Evolutionary conservation across 1,140 invertebrate genomes (phyloP), one percentile per base, ranked within the genome.

Genomic region (Zaprionus capensis): DNA sequence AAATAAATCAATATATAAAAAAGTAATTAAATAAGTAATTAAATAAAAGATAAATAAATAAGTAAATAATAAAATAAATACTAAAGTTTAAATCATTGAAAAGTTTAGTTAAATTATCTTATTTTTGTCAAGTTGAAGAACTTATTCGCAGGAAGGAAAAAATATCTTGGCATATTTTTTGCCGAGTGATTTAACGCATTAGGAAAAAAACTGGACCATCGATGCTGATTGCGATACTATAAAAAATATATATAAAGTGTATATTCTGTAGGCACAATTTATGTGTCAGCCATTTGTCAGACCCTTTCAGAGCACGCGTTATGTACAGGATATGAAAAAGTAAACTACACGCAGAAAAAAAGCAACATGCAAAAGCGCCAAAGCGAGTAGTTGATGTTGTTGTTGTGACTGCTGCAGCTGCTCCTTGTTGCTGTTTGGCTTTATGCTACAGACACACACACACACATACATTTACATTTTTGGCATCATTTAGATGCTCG

Each of bases 401-500:
- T 53, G 28, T 59, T 66, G 65, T 46, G 61, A 46, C 51, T 62
- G 70, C 53, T 66, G 72, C 31, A 59, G 53, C 46, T 64, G 12
- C 28, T 65, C 11, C 63, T 63, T 63, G 76, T 65, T 71, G 72
- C 34, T 61, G 46, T 61, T 64, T 67, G 65, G 67, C 74, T 80
- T 78, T 71, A 71, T 73, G 74, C 70, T 57, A 58, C 73, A 73
- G 49, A 65, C 36, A 71, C 62, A 71, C 58, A 55, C 61, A 34
- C 41, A 63, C 49, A 56, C 41, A 36, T 1, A 70, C 49, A 68
- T 51, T 46, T 31, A 41, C 44, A 64, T 84, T 88, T 88, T 84
- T 76, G 85, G 84, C 84, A 81, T 80, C 85, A 90, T 90, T 88
- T 88, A 84, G 76, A 90, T 90, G 79, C 85, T 88, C 85, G 85